A percentile compares a stretch with the other conserved stretches of the same genome.
Evolutionary conservation across 2,113 vertebrate species (phyloP).

Genomic region (Notarius lentiginosus): DNA sequence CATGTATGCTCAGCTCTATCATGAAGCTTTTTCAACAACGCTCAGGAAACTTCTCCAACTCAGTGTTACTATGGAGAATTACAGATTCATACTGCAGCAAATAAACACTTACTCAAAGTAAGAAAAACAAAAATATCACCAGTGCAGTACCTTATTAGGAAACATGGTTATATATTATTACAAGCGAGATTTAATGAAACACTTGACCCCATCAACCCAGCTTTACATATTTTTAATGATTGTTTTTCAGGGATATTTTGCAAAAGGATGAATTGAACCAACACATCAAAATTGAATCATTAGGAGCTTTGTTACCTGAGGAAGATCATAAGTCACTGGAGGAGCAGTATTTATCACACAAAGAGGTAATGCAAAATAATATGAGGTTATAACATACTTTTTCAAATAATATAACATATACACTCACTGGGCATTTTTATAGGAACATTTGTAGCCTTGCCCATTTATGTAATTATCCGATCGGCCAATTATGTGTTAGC

Average conservation of each 20-base stretch:
- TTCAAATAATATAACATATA: not conserved
- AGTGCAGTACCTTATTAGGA: not conserved
- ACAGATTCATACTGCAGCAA: constrained; percentile 80
- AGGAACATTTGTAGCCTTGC: not conserved
- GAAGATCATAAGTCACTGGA: constrained; percentile 68
- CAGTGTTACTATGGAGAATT: constrained; percentile 71
- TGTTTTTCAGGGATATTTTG: constrained; percentile 75
- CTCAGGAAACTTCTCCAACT: constrained; percentile 61
- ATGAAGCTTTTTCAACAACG: constrained; percentile 72
- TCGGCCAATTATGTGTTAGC: not conserved
- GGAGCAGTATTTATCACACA: constrained; percentile 72
- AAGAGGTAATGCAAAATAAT: constrained; percentile 71
- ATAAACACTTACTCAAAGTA: constrained; percentile 72
- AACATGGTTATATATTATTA: too few relatives aligned
- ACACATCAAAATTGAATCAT: constrained; percentile 66
- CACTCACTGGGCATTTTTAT: not conserved
- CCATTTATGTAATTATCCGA: not conserved
- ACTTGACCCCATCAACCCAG: not conserved
- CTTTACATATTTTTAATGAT: constrained; percentile 5
- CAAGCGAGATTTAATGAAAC: not conserved
- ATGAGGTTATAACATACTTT: not conserved
- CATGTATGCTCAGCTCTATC: constrained; percentile 78
- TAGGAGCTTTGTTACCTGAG: constrained; percentile 76
- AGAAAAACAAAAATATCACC: constrained; percentile 35
- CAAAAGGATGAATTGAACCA: constrained; percentile 70